These are phyloP conservation scores for Acrocephalus kingi DNA, from an alignment of 2,113 vertebrate genomes.

Conservation along the genomic window DNA sequence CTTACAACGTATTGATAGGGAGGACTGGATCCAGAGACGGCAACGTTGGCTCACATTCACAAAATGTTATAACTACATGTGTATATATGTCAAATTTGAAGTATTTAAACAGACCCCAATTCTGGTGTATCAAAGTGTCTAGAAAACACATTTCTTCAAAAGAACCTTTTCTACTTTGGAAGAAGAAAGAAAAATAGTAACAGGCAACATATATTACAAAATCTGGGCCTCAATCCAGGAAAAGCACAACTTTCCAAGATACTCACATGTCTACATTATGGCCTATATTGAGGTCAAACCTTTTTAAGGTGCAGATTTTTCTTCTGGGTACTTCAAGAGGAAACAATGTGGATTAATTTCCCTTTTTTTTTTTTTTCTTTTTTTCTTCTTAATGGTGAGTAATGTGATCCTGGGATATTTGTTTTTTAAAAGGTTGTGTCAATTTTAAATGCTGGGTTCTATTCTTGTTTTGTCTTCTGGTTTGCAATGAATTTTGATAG, in stretches of 20 bases:
- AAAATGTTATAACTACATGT: background rate
- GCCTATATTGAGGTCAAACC: constrained; percentile 41
- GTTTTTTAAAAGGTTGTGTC: background rate
- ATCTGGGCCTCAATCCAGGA: constrained; percentile 55
- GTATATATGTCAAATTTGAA: constrained; percentile 1
- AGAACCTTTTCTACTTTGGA: constrained; percentile 48
- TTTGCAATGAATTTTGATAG: background rate
- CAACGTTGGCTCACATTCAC: background rate
- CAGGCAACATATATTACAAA: constrained; percentile 56
- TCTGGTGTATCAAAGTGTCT: background rate
- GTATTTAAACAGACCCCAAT: constrained; percentile 27
- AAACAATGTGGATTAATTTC: constrained; percentile 39
- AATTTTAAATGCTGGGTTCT: background rate
- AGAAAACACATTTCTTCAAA: constrained; percentile 48
- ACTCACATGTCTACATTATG: constrained; percentile 34
- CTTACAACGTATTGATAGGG: background rate
- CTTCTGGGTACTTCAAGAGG: constrained; percentile 16
- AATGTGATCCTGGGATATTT: background rate
- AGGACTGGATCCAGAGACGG: background rate
- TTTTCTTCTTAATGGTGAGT: background rate
- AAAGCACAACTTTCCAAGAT: constrained; percentile 61
- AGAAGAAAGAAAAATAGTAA: constrained; percentile 55
- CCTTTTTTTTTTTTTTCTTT: background rate
- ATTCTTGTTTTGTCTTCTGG: background rate
- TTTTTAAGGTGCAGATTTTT: constrained; percentile 44